These are phyloP conservation scores for Mormyrus lacerda DNA, from an alignment of 2,113 vertebrate species.

Conservation along the genomic window DNA sequence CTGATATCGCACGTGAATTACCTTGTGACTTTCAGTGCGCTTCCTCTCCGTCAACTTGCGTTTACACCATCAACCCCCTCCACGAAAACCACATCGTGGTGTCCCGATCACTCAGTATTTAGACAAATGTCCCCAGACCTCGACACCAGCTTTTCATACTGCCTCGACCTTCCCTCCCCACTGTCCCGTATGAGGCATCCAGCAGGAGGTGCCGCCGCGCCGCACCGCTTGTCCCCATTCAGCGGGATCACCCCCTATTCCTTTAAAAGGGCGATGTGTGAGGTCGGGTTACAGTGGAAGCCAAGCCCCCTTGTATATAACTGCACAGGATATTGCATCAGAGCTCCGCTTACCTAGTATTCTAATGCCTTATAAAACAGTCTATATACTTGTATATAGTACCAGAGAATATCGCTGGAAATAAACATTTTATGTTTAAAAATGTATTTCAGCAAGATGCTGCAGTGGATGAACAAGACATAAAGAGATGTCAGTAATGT, in stretches of 20 bases:
- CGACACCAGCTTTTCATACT: conserved; percentile 8
- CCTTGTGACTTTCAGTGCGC: conserved; percentile 29
- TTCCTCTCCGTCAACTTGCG: conserved; percentile 19
- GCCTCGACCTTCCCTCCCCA: conserved; percentile 16
- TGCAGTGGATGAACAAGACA: not conserved
- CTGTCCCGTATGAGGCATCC: conserved; percentile 34
- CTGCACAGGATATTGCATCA: conserved; percentile 56
- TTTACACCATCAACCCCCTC: conserved; percentile 39
- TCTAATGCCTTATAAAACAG: conserved; percentile 35
- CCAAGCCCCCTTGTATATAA: conserved; percentile 43
- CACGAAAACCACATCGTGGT: conserved; percentile 33
- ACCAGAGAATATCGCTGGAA: not conserved
- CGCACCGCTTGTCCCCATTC: conserved; percentile 51
- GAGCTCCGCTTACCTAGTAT: conserved; percentile 33
- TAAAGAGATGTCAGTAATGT: not conserved
- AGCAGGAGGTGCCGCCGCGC: conserved; percentile 33
- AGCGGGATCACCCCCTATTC: conserved; percentile 60
- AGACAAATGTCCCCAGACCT: not conserved
- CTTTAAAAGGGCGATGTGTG: conserved; percentile 62
- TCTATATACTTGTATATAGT: not conserved
- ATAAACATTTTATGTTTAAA: not conserved
- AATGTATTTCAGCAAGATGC: not conserved
- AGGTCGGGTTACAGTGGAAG: conserved; percentile 57
- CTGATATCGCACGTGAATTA: conserved; percentile 5
- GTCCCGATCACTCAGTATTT: not conserved